Evolutionary conservation across 2,888 invertebrate species (phyloP), one percentile per base, ranked within the genome.

Genomic region (Spisula solida): DNA sequence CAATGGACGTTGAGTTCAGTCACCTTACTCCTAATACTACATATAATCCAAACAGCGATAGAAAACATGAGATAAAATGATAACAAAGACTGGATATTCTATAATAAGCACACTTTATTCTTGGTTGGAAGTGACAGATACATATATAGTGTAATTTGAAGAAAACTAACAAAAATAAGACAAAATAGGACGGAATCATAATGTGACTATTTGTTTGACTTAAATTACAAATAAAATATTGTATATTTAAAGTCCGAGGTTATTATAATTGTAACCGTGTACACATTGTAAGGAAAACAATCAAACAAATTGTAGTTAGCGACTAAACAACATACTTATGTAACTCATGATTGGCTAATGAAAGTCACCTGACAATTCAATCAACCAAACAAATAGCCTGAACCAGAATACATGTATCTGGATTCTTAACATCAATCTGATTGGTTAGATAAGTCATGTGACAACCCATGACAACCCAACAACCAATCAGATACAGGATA

Each of bases 41-140:
- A 18, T 70, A 8, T 31, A 1, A 1, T 70, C 25, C 25, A 70
- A 70, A 29, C 70, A 70, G 31, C 70, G 20, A 70, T 1, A 70
- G 31, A 70, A 70, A 31, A 29, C 70, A 31, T 29, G 12, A 41
- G 31, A 29, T 20, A 31, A 10, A 47, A 78, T 78, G n/a, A 78
- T 20, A 18, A 78, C 47, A 78, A 34, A 78, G 6, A 47, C 41
- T 41, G n/a, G 8, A 82, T 20, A 60, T 60, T 55, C 78, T 82
- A 70, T 87, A 85, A 81, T 90, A 91, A 91, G 88, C 91, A 91
- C 91, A 91, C 91, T 85, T 90, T 90, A 90, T 91, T 91, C 88
- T 85, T 88, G 78, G 60, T 87, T 84, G 82, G 86, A 86, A 88
- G 90, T 92, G 90, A 90, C 80, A 85, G 87, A 85, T 85, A 85